Conservation (phyloP, 2,797 vertebrate genomes). For the Sebastes aleutianus region DNA sequence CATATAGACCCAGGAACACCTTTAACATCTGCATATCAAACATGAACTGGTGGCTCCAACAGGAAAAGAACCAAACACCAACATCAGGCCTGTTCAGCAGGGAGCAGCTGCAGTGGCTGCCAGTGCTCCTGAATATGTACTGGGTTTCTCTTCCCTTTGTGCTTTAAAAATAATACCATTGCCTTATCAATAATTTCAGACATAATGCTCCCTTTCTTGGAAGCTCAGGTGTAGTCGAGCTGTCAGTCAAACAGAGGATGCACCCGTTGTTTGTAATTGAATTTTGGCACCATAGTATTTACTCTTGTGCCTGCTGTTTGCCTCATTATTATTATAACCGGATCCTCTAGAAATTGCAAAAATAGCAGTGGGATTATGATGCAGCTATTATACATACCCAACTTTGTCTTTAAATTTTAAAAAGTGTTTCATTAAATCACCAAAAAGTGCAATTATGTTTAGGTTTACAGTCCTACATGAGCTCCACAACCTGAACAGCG, state of each 20-base stretch:
- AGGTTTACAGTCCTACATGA: neutral
- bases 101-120: constrained; percentile 18
- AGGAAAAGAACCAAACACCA: constrained; percentile 1
- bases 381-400: neutral
- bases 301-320: constrained; percentile 15
- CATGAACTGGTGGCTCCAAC: constrained; percentile 34
- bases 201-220: constrained; percentile 32
- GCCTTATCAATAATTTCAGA: constrained; percentile 60
- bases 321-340: constrained; percentile 1
- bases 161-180: constrained; percentile 44
- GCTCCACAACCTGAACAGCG: constrained; percentile 1
- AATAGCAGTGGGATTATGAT: constrained; percentile 7
- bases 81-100: constrained; percentile 19
- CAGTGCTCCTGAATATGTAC: constrained; percentile 17
- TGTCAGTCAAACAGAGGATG: constrained; percentile 47
- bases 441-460: neutral
- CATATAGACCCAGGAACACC: constrained; percentile 21
- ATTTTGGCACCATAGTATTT: constrained; percentile 16
- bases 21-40: constrained; percentile 38
- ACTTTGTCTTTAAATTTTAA: neutral
- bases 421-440: constrained; percentile 12
- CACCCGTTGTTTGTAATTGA: constrained; percentile 16
- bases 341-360: neutral
- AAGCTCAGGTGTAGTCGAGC: constrained; percentile 28
- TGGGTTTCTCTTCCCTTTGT: constrained; percentile 14